Evolutionary conservation across 2,113 vertebrate genomes (phyloP), one percentile per base, ranked within the genome.

Genomic region (Gymnocephalus cernua): DNA sequence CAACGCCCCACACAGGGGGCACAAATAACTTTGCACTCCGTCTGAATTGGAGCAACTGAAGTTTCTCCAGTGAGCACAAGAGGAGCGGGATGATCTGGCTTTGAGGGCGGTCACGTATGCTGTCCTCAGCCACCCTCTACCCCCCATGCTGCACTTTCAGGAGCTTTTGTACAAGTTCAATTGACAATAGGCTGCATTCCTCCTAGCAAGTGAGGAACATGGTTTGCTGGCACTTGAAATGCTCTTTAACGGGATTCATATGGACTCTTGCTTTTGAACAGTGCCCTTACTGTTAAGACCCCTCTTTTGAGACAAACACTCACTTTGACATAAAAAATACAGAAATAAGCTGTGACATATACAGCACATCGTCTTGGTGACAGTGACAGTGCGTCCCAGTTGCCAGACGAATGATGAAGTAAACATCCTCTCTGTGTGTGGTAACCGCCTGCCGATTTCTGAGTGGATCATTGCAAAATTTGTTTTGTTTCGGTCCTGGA

Each of bases 161-260:
- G 74, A 83, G 65, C 74, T 47, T 88, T 88, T 80, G n/a, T 61
- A 61, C 74, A 70, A 83, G 51, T 79, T 79, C 57, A 61, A 66
- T 76, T 62, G 72, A 93, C 88, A 93, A 92, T 87, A 88, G 83
- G 18, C 81, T 67, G 82, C 88, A 93, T 93, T 94, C 89, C 89
- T 90, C 57, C 47, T 23, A 48, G 83, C 27, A 61, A 87, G 85
- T 56, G 77, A 80, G 83, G 85, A 87, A 85, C 92, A 93, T 88
- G 86, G 68, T 90, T 77, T 84, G 81, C 77, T 93, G 92, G 85
- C 92, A 86, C 86, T 90, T 84, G 50, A 90, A 89, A 86, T 73
- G 79, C 87, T 88, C 85, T 80, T 91, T 56, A 82, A 82, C 51
- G 13, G 51, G 67, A 87, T 91, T 93, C 83, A 89, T 74, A 63